Percentiles rank a stretch among this genome's conserved stretches.
Evolutionary conservation across 1,140 invertebrate species (phyloP).

Genomic region (Trinorchestia longiramus): DNA sequence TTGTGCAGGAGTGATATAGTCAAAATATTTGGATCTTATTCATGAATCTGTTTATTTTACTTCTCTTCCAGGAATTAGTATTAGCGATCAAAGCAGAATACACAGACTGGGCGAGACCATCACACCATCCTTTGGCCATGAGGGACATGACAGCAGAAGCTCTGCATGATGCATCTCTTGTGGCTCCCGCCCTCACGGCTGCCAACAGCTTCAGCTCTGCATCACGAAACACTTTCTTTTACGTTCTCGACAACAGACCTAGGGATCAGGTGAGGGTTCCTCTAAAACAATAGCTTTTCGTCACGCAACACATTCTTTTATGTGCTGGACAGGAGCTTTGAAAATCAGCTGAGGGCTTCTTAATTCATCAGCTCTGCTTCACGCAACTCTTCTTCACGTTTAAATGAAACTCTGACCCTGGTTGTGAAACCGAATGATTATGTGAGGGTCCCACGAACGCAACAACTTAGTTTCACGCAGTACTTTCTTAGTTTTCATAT

Average conservation of each 20-base stretch:
- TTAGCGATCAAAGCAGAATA: conserved; percentile 97
- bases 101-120: conserved; percentile 94
- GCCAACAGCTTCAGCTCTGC: conserved; percentile 76
- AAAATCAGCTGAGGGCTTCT: not conserved
- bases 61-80: conserved; percentile 83
- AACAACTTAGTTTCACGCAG: not conserved
- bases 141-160: conserved; percentile 92
- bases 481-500: not conserved
- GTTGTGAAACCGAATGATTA: not conserved
- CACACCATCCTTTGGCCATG: conserved; percentile 91
- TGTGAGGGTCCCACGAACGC: not conserved
- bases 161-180: conserved; percentile 91
- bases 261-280: conserved; percentile 82
- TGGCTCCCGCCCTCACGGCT: conserved; percentile 86
- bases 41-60: not conserved
- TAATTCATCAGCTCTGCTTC: not conserved
- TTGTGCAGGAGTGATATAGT: not conserved
- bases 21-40: not conserved
- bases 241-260: conserved; percentile 89
- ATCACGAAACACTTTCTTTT: conserved; percentile 83
- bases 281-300: not conserved
- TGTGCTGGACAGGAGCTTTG: conserved; percentile 71
- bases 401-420: not conserved
- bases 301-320: conserved; percentile 84
- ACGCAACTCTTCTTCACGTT: not conserved